phyloP scores from a whole-genome alignment of 2,888 invertebrate species.

The Hyposoter dolosus region DNA sequence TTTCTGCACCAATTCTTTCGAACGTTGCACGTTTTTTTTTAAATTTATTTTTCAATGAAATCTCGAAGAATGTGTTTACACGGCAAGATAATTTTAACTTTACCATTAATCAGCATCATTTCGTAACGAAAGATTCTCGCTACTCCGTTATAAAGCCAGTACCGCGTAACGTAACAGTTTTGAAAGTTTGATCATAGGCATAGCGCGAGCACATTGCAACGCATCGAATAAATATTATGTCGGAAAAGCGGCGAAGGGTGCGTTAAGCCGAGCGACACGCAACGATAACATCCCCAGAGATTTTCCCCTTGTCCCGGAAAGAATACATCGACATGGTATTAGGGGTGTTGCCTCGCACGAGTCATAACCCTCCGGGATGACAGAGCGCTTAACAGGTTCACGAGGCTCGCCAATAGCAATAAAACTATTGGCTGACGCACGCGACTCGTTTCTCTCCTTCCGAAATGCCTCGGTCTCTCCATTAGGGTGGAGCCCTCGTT shows the following conservation, averaged over 20 bases:
- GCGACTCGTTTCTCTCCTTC: slow-evolving; percentile 16
- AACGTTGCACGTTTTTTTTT: neutral
- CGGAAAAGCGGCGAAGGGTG: slow-evolving; percentile 38
- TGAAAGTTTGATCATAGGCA: neutral
- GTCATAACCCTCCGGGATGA: slow-evolving; percentile 30
- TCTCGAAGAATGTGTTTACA: neutral
- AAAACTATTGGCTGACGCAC: slow-evolving; percentile 54
- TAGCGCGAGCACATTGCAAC: neutral
- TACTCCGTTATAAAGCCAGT: neutral
- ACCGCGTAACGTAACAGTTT: neutral
- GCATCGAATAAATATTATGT: slow-evolving; percentile 54
- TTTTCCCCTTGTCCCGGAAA: slow-evolving; percentile 2
- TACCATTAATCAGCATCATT: neutral
- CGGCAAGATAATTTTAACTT: neutral
- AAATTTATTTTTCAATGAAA: neutral
- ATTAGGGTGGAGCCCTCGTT: slow-evolving; percentile 33
- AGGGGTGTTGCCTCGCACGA: slow-evolving; percentile 18
- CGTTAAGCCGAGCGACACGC: slow-evolving; percentile 47
- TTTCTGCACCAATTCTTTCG: neutral
- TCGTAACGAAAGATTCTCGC: neutral
- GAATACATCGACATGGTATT: slow-evolving; percentile 35
- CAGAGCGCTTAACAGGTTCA: slow-evolving; percentile 61
- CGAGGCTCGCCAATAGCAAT: slow-evolving; percentile 37
- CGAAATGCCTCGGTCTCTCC: neutral
- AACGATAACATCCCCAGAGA: slow-evolving; percentile 49